A percentile compares a stretch with the other conserved stretches of the same genome.
Evolutionary conservation across 2,797 vertebrate genomes (phyloP).

Genomic region (Lagodon rhomboides): DNA sequence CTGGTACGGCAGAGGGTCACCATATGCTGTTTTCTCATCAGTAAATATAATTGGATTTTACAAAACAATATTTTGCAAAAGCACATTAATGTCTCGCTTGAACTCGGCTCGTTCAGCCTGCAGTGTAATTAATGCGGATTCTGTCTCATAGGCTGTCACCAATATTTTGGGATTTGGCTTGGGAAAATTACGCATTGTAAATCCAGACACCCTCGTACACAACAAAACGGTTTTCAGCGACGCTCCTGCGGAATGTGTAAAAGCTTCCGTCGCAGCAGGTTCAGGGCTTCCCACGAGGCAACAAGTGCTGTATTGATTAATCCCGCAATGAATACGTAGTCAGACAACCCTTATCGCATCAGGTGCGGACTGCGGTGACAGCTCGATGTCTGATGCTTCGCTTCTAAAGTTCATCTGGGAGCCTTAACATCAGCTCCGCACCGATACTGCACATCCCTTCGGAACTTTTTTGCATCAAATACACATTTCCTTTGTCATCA

Average conservation of each 20-base stretch:
- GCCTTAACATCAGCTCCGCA: constrained; percentile 18
- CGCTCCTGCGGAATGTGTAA: neutral
- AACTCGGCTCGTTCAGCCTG: neutral
- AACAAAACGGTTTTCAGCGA: neutral
- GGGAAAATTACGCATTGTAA: neutral
- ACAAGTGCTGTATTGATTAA: constrained; percentile 37
- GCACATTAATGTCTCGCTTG: neutral
- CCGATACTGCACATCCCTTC: constrained; percentile 22
- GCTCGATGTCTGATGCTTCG: constrained; percentile 25
- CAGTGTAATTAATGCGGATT: neutral
- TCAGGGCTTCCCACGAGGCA: neutral
- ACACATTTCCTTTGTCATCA: constrained; percentile 40
- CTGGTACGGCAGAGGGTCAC: neutral
- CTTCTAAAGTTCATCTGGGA: constrained; percentile 20
- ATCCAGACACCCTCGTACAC: neutral
- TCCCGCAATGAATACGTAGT: constrained; percentile 29
- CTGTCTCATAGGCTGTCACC: neutral
- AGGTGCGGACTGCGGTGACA: constrained; percentile 16
- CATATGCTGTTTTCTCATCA: constrained; percentile 16
- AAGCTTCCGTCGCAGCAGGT: neutral
- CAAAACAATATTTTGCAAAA: neutral
- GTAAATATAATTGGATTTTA: constrained; percentile 11
- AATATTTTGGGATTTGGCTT: neutral
- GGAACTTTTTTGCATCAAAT: constrained; percentile 40
- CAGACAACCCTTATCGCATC: constrained; percentile 10